These are phyloP conservation scores for Falco biarmicus DNA, from an alignment of 2,797 vertebrate species.

Conservation along the genomic window DNA sequence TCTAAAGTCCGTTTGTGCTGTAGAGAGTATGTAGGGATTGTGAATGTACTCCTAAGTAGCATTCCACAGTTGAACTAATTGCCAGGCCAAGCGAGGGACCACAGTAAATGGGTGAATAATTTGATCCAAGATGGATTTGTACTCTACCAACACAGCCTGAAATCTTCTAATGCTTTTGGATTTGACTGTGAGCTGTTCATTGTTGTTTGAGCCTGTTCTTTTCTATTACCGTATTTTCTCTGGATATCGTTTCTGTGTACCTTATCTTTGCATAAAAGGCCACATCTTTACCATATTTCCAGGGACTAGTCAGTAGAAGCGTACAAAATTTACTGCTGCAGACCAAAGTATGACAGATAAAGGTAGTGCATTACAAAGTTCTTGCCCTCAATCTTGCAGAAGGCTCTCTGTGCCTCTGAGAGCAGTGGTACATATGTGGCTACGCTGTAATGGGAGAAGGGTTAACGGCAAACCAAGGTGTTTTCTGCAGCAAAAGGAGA, in stretches of 20 bases:
- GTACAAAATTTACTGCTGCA: constrained; percentile 45
- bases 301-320: constrained; percentile 12
- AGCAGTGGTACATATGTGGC: not conserved
- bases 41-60: not conserved
- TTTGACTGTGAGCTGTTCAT: constrained; percentile 53
- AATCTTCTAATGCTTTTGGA: constrained; percentile 65
- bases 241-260: constrained; percentile 38
- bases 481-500: constrained; percentile 28
- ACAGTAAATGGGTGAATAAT: constrained; percentile 58
- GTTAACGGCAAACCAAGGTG: constrained; percentile 39
- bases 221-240: constrained; percentile 63
- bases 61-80: constrained; percentile 61
- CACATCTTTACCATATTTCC: constrained; percentile 53
- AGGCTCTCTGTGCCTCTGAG: constrained; percentile 7
- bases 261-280: constrained; percentile 56
- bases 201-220: constrained; percentile 60
- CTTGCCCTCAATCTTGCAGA: constrained; percentile 57
- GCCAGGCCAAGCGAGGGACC: constrained; percentile 22
- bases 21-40: constrained; percentile 8
- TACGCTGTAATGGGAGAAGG: constrained; percentile 15
- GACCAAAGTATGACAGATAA: constrained; percentile 54
- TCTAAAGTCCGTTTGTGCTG: constrained; percentile 5
- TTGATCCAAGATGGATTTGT: constrained; percentile 62
- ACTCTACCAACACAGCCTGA: constrained; percentile 48
- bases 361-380: constrained; percentile 55